phyloP scores from a whole-genome alignment of 1,140 invertebrate genomes.

The Bathynomus jamesi region DNA sequence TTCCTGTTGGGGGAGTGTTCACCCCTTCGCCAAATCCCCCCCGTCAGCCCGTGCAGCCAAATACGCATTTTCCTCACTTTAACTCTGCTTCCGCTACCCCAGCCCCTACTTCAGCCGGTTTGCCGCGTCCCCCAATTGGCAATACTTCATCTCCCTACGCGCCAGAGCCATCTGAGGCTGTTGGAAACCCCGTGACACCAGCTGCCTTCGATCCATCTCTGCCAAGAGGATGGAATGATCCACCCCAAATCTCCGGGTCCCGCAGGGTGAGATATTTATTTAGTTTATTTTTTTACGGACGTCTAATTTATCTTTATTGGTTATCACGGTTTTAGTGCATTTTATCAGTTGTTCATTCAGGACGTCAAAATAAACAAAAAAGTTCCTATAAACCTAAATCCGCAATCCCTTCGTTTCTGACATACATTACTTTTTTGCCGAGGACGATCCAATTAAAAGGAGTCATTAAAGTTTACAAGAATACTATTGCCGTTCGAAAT shows the following conservation, averaged over 20 bases:
- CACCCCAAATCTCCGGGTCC: constrained; percentile 11
- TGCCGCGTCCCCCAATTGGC: not conserved
- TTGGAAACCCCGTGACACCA: not conserved
- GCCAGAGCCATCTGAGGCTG: not conserved
- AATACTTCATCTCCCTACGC: not conserved
- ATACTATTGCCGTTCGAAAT: no score
- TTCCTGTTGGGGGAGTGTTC: not conserved
- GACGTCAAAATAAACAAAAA: no score
- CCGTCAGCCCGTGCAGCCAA: not conserved
- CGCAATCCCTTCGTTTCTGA: no score
- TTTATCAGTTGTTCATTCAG: no score
- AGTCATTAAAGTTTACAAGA: no score
- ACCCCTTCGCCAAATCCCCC: not conserved
- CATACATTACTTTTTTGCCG: no score
- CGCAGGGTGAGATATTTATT: constrained; percentile 18
- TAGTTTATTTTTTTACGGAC: constrained; percentile 6
- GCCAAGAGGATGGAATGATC: constrained; percentile 22
- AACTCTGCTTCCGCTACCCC: not conserved
- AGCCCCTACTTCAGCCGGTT: not conserved
- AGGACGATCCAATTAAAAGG: no score
- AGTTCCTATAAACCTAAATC: no score
- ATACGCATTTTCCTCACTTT: not conserved
- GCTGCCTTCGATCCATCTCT: constrained; percentile 14
- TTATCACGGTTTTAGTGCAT: no score
- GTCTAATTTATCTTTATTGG: no score